Evolutionary conservation across 1,140 invertebrate genomes (phyloP), one percentile per base, ranked within the genome.

Genomic region (Wasmannia auropunctata): DNA sequence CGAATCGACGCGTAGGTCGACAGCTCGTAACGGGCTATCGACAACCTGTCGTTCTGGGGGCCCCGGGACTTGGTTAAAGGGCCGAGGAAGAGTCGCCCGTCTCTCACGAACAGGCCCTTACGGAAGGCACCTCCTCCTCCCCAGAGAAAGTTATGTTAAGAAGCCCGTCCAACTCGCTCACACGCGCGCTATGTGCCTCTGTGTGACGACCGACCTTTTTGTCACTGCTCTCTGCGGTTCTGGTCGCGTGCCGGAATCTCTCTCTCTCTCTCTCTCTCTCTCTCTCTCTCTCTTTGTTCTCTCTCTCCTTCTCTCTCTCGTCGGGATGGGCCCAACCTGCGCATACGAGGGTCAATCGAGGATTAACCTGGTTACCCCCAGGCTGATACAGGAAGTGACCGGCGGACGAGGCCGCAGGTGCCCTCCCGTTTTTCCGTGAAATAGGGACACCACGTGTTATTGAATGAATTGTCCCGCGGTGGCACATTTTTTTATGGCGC

Each of bases 231-330:
- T 81, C 63, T 91, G 84, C 58, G 85, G 87, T 89, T 87, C 74
- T 87, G 87, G 92, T 93, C 93, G 93, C 93, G 93, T 94, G 93
- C 93, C 93, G 87, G 88, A 92, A 93, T 94, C 87, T 65, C 76
- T 90, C 90, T 86, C 56, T 79, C 65, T 87, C 40, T 25, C 79
- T 86, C 75, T 62, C 28, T 22, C 6, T 49, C 51, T 77, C 60
- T 83, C 46, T 19, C 85, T 86, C 69, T 51, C 28, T 11, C 7
- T n/a, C 37, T 11, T 28, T 84, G 40, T 72, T 51, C 14, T 56
- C 51, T 56, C 85, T 85, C 77, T 74, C 28, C n/a, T 28, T 75
- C 70, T 87, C 88, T 84, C 69, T 69, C 63, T 85, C 40, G n/a
- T 40, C 81, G 87, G 88, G 86, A 86, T 88, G 88, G 86, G 87